Base-by-base conservation (phyloP, 2,113 vertebrate genomes). In the Picathartes gymnocephalus region DNA sequence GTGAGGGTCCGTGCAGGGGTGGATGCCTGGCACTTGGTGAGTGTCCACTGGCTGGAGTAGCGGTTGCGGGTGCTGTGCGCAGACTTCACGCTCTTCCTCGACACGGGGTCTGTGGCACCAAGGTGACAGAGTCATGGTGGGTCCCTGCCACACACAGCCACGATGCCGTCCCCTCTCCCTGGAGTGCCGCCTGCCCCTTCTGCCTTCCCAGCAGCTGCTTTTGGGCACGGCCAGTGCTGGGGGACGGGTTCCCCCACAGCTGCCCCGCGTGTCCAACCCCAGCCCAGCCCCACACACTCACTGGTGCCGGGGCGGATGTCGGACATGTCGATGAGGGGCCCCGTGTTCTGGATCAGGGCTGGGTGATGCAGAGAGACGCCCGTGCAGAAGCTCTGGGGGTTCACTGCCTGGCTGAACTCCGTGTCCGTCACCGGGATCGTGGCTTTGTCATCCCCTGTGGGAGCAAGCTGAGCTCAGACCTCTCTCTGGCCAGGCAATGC, bases 251-350 rank as follows among this genome's bases (percentile, higher is more conserved):
- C 5, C 7, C 56, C 56, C n/a, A 3, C 5, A 1, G 3, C 21
- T 10, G 39, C 54, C 48, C 47, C 0, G 0, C 1, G 13, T 6
- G 48, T 6, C 18, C 13, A 3, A 1, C 5, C 33, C 42, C 73
- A 42, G 56, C 57, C 81, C 73, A 4, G 21, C 54, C 30, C 42
- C 84, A 7, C 33, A 3, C 27, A 95, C 99, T 96, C 98, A 99
- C 99, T 99, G 94, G 99, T 99, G 97, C 99, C 99, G 4, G 99
- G 99, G 81, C 99, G 98, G 94, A 99, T 99, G 97, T 99, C 99
- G 0, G 99, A 99, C 99, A 99, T 99, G 96, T 99, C 99, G 33
- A 99, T 99, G 97, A 99, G 98, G 45, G 99, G 99, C 15, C 99
- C 99, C 0, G 99, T 99, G 98, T 99, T 99, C 97, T 99, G 99